Conservation (phyloP, 2,888 invertebrate species). For the Entomobrya multifasciata region DNA sequence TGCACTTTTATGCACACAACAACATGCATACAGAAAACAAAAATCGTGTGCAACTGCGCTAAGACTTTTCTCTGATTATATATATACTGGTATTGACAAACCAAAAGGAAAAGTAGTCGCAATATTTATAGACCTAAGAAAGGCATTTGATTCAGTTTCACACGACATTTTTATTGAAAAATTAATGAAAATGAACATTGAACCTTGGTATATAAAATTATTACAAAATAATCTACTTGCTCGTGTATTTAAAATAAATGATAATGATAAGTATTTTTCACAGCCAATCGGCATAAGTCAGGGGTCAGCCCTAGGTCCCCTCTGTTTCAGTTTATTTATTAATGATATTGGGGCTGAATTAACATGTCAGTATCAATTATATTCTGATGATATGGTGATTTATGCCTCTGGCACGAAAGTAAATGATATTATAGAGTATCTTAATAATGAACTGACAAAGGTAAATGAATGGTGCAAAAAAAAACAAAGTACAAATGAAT, state of each 20-base stretch:
- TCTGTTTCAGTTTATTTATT: slow-evolving; percentile 49
- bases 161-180: slow-evolving; percentile 73
- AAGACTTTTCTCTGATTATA: not conserved
- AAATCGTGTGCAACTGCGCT: not conserved
- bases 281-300: slow-evolving; percentile 46
- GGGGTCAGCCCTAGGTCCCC: slow-evolving; percentile 55
- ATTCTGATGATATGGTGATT: slow-evolving; percentile 61
- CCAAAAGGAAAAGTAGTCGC: slow-evolving; percentile 5
- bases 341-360: slow-evolving; percentile 27
- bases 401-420: not conserved
- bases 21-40: slow-evolving; percentile 5
- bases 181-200: slow-evolving; percentile 48
- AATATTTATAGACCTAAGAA: not conserved
- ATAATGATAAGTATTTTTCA: not conserved
- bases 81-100: not conserved
- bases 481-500: slow-evolving; percentile 18
- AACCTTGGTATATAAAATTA: slow-evolving; percentile 13
- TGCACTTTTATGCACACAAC: not conserved
- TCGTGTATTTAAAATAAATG: slow-evolving; percentile 12
- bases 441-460: not conserved
- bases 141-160: slow-evolving; percentile 61
- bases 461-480: slow-evolving; percentile 9
- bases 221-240: slow-evolving; percentile 1
- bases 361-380: slow-evolving; percentile 37
- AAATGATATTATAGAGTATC: not conserved